These are phyloP conservation scores for Mesitornis unicolor DNA, from an alignment of 2,113 vertebrate species.

Conservation along the genomic window DNA sequence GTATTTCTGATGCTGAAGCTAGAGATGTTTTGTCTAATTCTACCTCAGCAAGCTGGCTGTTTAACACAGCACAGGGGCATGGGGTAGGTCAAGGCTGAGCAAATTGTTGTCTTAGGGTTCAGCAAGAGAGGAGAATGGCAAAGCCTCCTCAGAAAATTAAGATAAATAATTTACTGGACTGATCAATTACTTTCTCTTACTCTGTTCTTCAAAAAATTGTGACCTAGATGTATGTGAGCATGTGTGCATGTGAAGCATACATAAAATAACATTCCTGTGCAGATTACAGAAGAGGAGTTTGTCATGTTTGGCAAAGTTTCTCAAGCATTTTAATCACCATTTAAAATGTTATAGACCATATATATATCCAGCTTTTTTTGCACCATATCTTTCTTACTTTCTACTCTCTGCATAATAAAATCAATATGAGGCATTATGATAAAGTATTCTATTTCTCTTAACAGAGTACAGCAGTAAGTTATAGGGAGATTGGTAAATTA, in stretches of 20 bases:
- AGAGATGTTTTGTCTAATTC: neutral
- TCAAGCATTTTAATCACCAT: neutral
- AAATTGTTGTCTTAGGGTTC: neutral
- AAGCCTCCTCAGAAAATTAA: neutral
- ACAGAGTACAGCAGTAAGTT: neutral
- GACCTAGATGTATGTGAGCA: neutral
- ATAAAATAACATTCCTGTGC: conserved; percentile 22
- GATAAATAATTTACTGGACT: neutral
- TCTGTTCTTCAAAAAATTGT: neutral
- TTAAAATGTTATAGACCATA: neutral
- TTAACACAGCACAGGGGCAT: neutral
- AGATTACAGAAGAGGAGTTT: neutral
- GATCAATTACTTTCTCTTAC: neutral
- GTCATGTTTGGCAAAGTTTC: conserved; percentile 11
- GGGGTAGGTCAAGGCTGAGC: neutral
- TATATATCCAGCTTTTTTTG: neutral
- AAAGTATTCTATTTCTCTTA: neutral
- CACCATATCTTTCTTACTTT: neutral
- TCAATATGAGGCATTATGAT: neutral
- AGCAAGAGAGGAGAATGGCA: neutral
- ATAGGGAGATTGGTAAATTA: neutral
- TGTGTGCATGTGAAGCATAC: neutral
- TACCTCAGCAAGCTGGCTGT: neutral
- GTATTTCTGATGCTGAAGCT: neutral
- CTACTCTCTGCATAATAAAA: neutral